phyloP scores from a whole-genome alignment of 1,140 invertebrate genomes.

The Saccostrea echinata region DNA sequence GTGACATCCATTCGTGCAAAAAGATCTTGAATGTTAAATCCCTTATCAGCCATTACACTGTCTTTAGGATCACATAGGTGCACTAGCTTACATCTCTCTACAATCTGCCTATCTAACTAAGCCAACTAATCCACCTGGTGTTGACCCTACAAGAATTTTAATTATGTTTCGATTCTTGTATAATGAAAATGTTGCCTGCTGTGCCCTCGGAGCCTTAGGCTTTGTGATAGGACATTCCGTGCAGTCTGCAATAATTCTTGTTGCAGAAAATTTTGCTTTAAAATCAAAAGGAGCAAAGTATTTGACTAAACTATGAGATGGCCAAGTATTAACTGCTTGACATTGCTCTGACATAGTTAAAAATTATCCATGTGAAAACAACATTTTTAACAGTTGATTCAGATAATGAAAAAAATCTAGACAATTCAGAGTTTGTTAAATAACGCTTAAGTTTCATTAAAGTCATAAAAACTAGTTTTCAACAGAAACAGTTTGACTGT shows the following conservation, averaged over 20 bases:
- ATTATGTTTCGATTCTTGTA: constrained; percentile 70
- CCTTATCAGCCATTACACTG: constrained; percentile 59
- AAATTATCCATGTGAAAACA: constrained; percentile 55
- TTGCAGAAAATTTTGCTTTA: constrained; percentile 53
- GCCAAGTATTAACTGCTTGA: constrained; percentile 53
- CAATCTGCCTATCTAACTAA: constrained; percentile 60
- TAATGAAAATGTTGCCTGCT: constrained; percentile 71
- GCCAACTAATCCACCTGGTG: constrained; percentile 61
- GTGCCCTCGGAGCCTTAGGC: constrained; percentile 59
- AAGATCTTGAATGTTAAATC: constrained; percentile 58
- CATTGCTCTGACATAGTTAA: constrained; percentile 58
- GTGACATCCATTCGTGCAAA: constrained; percentile 56
- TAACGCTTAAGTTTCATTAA: constrained; percentile 57
- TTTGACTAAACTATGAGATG: no score
- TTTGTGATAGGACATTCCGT: constrained; percentile 67
- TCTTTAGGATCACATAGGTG: constrained; percentile 53
- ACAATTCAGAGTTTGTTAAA: constrained; percentile 55
- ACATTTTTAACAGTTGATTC: no score
- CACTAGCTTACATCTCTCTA: constrained; percentile 53
- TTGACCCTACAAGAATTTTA: constrained; percentile 56
- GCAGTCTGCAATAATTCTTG: constrained; percentile 43
- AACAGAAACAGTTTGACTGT: constrained; percentile 25
- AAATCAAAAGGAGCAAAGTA: no score
- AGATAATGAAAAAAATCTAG: constrained; percentile 53
- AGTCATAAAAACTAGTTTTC: constrained; percentile 55